A percentile compares a stretch with the other conserved stretches of the same genome.
phyloP scores from a whole-genome alignment of 2,888 invertebrate genomes.

The Eurytoma californica region DNA sequence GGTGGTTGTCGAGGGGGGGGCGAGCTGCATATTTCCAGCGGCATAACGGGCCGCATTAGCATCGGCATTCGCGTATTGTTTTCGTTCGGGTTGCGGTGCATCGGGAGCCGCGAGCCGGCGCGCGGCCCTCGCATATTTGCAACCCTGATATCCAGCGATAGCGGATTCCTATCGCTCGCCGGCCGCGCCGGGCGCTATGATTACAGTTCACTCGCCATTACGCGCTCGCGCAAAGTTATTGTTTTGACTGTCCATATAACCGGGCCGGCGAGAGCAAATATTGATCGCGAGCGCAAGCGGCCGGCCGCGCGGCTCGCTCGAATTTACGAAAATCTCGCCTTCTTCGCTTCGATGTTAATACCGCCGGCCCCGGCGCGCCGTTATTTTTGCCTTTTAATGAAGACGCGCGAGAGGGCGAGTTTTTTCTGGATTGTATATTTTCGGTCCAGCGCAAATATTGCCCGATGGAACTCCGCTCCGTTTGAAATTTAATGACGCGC shows the following conservation, averaged over 20 bases:
- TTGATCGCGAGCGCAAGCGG: slow-evolving; percentile 55
- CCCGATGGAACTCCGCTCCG: neutral
- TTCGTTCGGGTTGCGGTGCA: slow-evolving; percentile 60
- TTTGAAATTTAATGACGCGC: slow-evolving; percentile 29
- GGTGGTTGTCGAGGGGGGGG: neutral
- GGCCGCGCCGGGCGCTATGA: slow-evolving; percentile 47
- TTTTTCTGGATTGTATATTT: slow-evolving; percentile 7
- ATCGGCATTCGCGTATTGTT: slow-evolving; percentile 68
- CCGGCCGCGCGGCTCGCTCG: neutral
- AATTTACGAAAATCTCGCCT: neutral
- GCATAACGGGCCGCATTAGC: slow-evolving; percentile 62
- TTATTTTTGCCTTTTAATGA: slow-evolving; percentile 37
- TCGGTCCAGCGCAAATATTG: slow-evolving; percentile 31
- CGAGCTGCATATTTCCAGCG: slow-evolving; percentile 48
- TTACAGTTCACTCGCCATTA: slow-evolving; percentile 60
- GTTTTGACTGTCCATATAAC: slow-evolving; percentile 60
- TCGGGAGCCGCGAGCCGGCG: neutral
- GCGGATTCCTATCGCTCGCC: slow-evolving; percentile 67
- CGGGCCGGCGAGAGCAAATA: slow-evolving; percentile 55
- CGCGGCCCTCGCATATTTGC: slow-evolving; percentile 63
- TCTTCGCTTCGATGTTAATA: slow-evolving; percentile 5
- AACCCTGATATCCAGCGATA: slow-evolving; percentile 69
- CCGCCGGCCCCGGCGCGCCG: neutral
- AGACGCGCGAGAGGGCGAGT: neutral
- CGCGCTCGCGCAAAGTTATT: slow-evolving; percentile 62